phyloP scores from a whole-genome alignment of 2,888 invertebrate genomes.

The Spilarctia lutea region DNA sequence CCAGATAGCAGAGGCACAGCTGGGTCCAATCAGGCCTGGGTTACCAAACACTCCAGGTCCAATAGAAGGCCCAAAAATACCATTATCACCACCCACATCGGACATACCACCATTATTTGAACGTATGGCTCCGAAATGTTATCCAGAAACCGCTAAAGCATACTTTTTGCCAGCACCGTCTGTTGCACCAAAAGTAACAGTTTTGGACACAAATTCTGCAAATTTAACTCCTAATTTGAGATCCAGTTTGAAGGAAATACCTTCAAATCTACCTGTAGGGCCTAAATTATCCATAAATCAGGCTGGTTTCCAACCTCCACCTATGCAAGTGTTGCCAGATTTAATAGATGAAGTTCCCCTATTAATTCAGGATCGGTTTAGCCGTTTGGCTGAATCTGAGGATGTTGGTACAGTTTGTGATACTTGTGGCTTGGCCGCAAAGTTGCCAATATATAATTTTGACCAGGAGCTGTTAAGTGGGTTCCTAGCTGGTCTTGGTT shows the following conservation, averaged over 20 bases:
- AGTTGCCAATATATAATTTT: constrained; percentile 51
- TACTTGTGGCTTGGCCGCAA: constrained; percentile 31
- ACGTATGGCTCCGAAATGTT: constrained; percentile 42
- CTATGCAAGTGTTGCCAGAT: constrained; percentile 51
- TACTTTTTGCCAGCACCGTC: constrained; percentile 54
- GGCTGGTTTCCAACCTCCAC: constrained; percentile 25
- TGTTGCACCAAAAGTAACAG: constrained; percentile 46
- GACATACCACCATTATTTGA: constrained; percentile 18
- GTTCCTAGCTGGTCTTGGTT: constrained; percentile 59
- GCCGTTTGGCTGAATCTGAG: constrained; percentile 25
- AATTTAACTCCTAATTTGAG: neutral
- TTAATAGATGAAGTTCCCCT: constrained; percentile 48
- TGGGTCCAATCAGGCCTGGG: neutral
- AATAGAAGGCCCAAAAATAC: neutral
- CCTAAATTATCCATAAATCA: constrained; percentile 34
- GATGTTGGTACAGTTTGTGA: constrained; percentile 22
- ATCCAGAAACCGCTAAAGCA: constrained; percentile 50
- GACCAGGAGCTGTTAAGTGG: constrained; percentile 60
- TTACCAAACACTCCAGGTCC: constrained; percentile 2
- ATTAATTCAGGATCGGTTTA: constrained; percentile 40
- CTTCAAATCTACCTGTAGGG: constrained; percentile 10
- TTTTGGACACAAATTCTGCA: constrained; percentile 27
- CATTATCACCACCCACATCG: neutral
- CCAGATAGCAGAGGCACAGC: constrained; percentile 34
- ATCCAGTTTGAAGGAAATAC: neutral